Conservation (phyloP, 1,140 invertebrate genomes). For the Amphibalanus amphitrite region DNA sequence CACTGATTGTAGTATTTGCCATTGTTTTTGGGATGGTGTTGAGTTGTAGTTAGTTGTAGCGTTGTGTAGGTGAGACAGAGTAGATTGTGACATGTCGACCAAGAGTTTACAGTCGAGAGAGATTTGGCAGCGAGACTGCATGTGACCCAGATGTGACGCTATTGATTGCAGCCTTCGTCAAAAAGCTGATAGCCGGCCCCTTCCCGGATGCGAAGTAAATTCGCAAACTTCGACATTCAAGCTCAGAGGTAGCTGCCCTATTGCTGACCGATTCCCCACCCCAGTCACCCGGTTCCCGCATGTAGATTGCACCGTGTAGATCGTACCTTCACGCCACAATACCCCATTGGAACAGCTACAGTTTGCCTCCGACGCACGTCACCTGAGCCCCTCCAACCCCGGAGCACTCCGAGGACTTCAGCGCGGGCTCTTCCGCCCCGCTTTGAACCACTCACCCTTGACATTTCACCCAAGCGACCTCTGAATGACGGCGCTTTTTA, state of each 20-base stretch:
- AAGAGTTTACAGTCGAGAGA: not conserved
- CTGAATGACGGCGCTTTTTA: not conserved
- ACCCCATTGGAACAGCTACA: too few species aligned
- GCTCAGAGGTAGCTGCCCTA: not conserved
- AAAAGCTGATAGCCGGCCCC: conserved; percentile 26
- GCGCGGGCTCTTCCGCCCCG: not conserved
- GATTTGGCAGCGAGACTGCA: not conserved
- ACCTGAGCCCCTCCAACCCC: too few species aligned
- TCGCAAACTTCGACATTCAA: not conserved
- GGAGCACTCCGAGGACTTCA: too few species aligned
- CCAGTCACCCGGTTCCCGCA: too few species aligned
- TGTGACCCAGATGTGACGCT: conserved; percentile 1
- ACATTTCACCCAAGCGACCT: not conserved
- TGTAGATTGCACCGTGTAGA: too few species aligned
- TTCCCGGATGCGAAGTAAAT: conserved; percentile 23
- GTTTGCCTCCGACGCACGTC: too few species aligned
- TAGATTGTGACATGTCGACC: not conserved
- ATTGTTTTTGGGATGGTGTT: not conserved
- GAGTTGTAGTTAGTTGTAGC: not conserved
- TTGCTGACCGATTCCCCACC: too few species aligned
- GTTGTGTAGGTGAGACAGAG: not conserved
- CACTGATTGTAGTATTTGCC: not conserved
- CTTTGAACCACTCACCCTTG: not conserved
- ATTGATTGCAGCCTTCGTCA: conserved; percentile 23
- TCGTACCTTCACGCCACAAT: too few species aligned